Percentiles rank a stretch among this genome's conserved stretches.
Evolutionary conservation across 2,888 invertebrate species (phyloP).

Genomic region (Terebella lapidaria): DNA sequence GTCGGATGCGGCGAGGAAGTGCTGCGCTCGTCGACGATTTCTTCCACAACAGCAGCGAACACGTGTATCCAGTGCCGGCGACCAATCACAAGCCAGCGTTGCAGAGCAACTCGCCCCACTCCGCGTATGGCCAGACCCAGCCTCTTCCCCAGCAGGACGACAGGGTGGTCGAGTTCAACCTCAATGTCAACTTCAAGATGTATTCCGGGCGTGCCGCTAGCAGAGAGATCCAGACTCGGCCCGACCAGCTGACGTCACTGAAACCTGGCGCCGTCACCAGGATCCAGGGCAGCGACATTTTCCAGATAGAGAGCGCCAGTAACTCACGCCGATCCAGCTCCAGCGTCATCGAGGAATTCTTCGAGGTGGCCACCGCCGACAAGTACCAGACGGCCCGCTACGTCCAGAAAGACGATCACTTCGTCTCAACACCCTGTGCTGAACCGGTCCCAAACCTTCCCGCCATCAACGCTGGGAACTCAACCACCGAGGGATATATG

Average conservation of each 20-base stretch:
- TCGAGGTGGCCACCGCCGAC: background rate
- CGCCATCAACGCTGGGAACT: background rate
- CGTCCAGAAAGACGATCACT: background rate
- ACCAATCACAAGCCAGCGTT: too few species aligned
- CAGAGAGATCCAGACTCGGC: background rate
- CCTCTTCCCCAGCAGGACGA: background rate
- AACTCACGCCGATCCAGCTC: background rate
- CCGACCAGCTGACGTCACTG: background rate
- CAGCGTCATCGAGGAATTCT: constrained; percentile 2
- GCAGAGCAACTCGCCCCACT: background rate
- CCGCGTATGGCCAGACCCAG: background rate
- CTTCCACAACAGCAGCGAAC: background rate
- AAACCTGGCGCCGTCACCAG: background rate
- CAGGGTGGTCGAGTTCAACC: background rate
- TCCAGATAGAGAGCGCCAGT: background rate
- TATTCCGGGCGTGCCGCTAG: background rate
- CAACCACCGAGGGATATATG: background rate
- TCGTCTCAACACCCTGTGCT: background rate
- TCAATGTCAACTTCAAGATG: constrained; percentile 1
- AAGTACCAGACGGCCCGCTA: background rate
- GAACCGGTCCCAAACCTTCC: background rate
- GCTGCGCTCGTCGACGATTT: background rate
- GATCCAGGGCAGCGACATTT: background rate
- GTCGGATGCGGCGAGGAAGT: background rate
- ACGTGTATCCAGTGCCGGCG: background rate